Base-by-base conservation (phyloP, 2,888 invertebrate genomes). In the Acanthopleura granulata region DNA sequence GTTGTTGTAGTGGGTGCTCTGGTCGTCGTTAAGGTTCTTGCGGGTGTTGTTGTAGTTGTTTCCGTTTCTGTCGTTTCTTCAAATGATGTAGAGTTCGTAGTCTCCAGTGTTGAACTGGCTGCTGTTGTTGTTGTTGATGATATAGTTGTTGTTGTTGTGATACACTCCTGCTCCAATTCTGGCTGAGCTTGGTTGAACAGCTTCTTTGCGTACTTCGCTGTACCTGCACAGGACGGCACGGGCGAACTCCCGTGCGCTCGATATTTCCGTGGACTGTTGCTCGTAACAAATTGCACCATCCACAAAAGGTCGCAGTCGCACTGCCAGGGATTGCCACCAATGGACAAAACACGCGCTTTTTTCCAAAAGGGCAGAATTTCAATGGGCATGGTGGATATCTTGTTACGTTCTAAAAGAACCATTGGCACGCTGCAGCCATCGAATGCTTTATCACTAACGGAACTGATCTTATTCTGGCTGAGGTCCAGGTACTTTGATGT, bases 271-370 rank as follows among this genome's bases (percentile, higher is more conserved):
- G 40, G 50, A n/a, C 71, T 71, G 29, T 22, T 62, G 51, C 72
- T 15, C 66, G 49, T n/a, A 72, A 80, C 73, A 77, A 77, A 80
- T 0, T 74, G 73, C 6, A 80, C 77, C 75, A 86, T 72, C 86
- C 86, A 85, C 69, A 82, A 76, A 25, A 81, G 75, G 50, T 75
- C 73, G 76, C 86, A 86, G 78, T 83, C 81, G 79, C 86, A 86
- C 62, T 62, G 49, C 83, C 84, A 84, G 27, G 40, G 18, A 30
- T 81, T 78, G 51, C 76, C 61, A 79, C 66, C 16, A 49, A 74
- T 66, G 49, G 74, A 51, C 27, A 71, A n/a, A 29, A 73, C 61
- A 0, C 30, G 40, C 1, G 27, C 49, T 14, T n/a, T 22, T 49
- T n/a, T 3, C 71, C 71, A 71, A 27, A 71, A 71, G 3, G 71